Conservation (phyloP, 2,888 invertebrate genomes). For the Cantharis rustica region DNA sequence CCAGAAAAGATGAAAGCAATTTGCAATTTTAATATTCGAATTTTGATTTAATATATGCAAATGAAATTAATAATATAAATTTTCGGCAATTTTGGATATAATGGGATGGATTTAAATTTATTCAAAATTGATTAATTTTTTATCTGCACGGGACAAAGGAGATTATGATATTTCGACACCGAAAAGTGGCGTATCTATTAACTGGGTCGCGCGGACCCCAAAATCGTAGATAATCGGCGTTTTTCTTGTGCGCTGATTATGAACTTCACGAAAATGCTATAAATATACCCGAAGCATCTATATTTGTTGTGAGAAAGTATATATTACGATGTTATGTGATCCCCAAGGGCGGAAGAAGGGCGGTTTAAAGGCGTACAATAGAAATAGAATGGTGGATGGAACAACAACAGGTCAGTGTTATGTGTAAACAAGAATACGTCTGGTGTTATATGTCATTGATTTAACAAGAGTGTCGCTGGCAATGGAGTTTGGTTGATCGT, state of each 20-base stretch:
- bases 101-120: background rate
- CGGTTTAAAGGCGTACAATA: conserved; percentile 31
- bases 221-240: background rate
- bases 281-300: background rate
- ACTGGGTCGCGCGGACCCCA: background rate
- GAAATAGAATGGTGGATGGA: conserved; percentile 33
- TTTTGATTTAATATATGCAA: background rate
- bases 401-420: conserved; percentile 35
- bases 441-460: conserved; percentile 20
- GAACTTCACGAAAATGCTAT: background rate
- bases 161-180: background rate
- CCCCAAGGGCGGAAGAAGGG: conserved; percentile 33
- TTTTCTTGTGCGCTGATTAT: background rate
- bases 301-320: conserved; percentile 5
- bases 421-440: conserved; percentile 33
- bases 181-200: background rate
- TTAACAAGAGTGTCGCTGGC: conserved; percentile 32
- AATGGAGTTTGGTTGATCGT: conserved; percentile 9
- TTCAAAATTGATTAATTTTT: background rate
- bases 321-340: conserved; percentile 29
- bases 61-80: background rate
- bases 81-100: background rate
- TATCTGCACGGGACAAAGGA: too few species aligned
- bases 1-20: background rate
- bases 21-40: background rate